Evolutionary conservation across 2,888 invertebrate species (phyloP).

Genomic region (Hyposoter dolosus): DNA sequence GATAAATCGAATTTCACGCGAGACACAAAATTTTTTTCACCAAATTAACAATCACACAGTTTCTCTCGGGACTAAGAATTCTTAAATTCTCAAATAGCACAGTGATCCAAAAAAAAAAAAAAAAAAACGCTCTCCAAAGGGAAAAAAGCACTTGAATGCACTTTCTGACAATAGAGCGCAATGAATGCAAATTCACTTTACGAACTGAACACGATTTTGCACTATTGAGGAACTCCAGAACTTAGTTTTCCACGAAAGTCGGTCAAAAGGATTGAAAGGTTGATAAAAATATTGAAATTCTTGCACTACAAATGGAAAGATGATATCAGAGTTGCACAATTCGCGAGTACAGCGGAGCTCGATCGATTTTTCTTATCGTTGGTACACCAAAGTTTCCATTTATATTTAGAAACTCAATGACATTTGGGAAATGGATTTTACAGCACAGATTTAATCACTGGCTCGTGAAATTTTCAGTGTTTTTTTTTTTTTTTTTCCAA

Average conservation of each 20-base stretch:
- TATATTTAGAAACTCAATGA: not conserved
- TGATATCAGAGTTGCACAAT: constrained; percentile 53
- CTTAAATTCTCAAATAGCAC: not conserved
- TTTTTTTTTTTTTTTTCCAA: not conserved
- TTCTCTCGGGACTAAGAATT: constrained; percentile 11
- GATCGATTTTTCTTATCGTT: constrained; percentile 63
- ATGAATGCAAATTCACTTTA: constrained; percentile 33
- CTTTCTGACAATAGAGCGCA: not conserved
- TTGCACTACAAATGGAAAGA: constrained; percentile 22
- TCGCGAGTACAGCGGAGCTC: constrained; percentile 61
- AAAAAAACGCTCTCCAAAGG: not conserved
- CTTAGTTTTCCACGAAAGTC: constrained; percentile 41
- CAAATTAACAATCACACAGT: constrained; percentile 16
- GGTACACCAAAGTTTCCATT: constrained; percentile 32
- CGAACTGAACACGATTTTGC: constrained; percentile 40
- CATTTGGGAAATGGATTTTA: not conserved
- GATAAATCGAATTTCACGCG: not conserved
- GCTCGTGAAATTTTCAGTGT: not conserved
- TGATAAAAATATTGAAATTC: constrained; percentile 12
- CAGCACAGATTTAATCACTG: constrained; percentile 13
- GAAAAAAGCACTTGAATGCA: not conserved
- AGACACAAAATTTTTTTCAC: constrained; percentile 38
- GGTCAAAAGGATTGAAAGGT: not conserved
- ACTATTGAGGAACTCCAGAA: not conserved
- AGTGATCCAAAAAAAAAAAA: not conserved